Conservation (phyloP, 2,113 vertebrate genomes). For the Dromaius novaehollandiae region DNA sequence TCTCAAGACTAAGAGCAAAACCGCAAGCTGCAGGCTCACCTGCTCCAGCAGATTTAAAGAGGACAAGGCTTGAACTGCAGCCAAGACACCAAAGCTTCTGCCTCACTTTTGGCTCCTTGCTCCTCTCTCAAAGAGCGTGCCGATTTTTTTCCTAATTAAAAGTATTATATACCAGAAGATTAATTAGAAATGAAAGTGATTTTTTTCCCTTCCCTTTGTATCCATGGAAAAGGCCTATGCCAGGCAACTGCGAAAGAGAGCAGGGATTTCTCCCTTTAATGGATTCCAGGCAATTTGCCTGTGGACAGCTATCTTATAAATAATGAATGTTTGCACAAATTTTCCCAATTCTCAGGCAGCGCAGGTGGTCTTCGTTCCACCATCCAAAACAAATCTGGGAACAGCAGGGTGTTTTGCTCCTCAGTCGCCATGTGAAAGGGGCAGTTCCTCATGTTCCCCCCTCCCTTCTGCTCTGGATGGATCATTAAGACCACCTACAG, state of each 20-base stretch:
- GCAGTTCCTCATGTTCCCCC: background rate
- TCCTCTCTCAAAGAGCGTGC: background rate
- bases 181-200: constrained; percentile 63
- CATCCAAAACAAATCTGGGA: constrained; percentile 8
- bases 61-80: background rate
- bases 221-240: constrained; percentile 19
- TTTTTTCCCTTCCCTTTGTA: background rate
- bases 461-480: background rate
- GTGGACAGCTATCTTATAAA: constrained; percentile 60
- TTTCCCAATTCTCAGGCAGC: constrained; percentile 4
- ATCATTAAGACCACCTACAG: background rate
- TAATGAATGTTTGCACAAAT: constrained; percentile 51
- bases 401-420: background rate
- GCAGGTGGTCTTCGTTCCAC: constrained; percentile 49
- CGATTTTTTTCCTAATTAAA: constrained; percentile 1
- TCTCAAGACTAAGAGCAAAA: background rate
- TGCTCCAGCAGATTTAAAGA: background rate
- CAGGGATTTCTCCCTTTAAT: constrained; percentile 55
- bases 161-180: constrained; percentile 57
- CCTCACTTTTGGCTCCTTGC: background rate
- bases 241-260: constrained; percentile 18
- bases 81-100: constrained; percentile 25
- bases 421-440: background rate
- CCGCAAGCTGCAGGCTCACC: background rate
- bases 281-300: constrained; percentile 65